phyloP scores from a whole-genome alignment of 2,888 invertebrate genomes.

The Drosophila paucipuncta region DNA sequence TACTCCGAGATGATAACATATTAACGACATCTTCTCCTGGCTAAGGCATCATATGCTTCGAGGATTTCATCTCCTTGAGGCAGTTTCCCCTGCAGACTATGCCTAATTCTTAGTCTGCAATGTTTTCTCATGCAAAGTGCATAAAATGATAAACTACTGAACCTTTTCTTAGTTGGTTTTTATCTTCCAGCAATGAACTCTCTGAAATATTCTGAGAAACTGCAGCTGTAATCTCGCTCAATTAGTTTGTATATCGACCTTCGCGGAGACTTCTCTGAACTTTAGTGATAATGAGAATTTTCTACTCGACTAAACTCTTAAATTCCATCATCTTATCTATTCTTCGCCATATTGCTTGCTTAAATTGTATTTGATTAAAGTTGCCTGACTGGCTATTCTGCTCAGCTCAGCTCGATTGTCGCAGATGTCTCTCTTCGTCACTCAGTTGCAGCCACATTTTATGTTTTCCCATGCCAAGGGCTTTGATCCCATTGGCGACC shows the following conservation, averaged over 20 bases:
- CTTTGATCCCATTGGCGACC: not conserved
- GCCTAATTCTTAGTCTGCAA: not conserved
- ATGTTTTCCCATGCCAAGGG: not conserved
- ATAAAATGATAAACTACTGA: not conserved
- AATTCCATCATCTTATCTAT: not conserved
- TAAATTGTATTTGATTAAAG: not conserved
- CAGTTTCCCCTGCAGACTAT: no score
- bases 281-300: not conserved
- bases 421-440: not conserved
- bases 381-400: not conserved
- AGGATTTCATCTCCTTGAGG: not conserved
- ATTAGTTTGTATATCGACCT: no score
- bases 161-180: not conserved
- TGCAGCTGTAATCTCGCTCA: no score
- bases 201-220: no score
- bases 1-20: not conserved
- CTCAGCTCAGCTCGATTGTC: not conserved
- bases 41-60: not conserved
- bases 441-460: not conserved
- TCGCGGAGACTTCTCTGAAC: not conserved
- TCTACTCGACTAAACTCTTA: not conserved
- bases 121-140: accelerated
- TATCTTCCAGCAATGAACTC: not conserved
- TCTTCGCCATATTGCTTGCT: not conserved
- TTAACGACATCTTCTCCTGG: accelerated